Evolutionary conservation across 2,797 vertebrate genomes (phyloP).

Genomic region (Tapirus indicus): DNA sequence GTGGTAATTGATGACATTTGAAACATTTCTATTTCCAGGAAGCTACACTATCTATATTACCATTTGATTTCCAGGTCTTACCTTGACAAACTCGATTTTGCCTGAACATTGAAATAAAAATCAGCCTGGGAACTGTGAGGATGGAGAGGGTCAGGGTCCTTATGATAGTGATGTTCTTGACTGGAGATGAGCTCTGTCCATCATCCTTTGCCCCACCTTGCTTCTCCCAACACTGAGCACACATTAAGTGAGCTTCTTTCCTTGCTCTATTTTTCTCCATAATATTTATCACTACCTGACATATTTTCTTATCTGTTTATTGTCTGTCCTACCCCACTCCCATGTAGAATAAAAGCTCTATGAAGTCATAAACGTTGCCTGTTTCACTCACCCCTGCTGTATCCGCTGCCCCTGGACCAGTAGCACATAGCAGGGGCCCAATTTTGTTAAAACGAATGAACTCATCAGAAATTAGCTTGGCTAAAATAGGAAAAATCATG

Average conservation of each 20-base stretch:
- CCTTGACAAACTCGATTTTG: constrained; percentile 1
- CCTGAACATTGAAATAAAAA: neutral
- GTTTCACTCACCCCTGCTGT: neutral
- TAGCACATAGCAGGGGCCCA: neutral
- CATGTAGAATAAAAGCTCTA: neutral
- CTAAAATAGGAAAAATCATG: constrained; percentile 12
- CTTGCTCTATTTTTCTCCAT: neutral
- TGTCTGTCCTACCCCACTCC: neutral
- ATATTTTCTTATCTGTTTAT: neutral
- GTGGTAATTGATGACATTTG: neutral
- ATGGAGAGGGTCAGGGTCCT: neutral
- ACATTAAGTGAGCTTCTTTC: neutral
- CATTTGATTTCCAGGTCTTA: constrained; percentile 24
- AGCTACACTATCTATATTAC: neutral
- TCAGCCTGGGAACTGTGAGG: neutral
- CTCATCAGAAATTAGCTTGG: constrained; percentile 24
- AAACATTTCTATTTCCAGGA: neutral
- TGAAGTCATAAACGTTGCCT: neutral
- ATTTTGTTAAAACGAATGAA: neutral
- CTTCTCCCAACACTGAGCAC: neutral
- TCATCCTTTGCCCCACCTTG: neutral
- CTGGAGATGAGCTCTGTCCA: neutral
- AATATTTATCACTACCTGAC: neutral
- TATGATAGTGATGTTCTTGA: neutral
- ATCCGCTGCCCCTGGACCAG: neutral